Conservation (phyloP, 2,888 invertebrate genomes). For the Amaurobius ferox region DNA sequence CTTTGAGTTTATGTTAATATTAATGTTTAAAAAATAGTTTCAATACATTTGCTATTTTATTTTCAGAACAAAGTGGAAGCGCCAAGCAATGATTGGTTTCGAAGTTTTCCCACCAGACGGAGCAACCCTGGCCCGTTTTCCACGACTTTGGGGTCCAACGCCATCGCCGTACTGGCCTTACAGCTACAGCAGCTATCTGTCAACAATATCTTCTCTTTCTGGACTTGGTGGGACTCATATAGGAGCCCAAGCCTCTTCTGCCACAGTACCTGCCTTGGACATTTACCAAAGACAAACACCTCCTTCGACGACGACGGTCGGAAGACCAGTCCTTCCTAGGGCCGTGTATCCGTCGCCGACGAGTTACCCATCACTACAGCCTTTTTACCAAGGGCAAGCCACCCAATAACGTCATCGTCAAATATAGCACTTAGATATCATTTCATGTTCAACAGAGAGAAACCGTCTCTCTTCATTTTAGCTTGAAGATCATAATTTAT, state of each 20-base stretch:
- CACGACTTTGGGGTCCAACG: slow-evolving; percentile 57
- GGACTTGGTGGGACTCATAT: slow-evolving; percentile 44
- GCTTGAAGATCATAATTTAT: too few species aligned
- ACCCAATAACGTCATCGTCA: slow-evolving; percentile 39
- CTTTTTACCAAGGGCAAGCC: slow-evolving; percentile 62
- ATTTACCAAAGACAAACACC: slow-evolving; percentile 64
- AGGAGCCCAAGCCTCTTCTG: slow-evolving; percentile 27
- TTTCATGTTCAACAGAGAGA: too few species aligned
- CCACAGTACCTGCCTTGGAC: slow-evolving; percentile 39
- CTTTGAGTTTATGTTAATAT: too few species aligned
- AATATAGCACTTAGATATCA: too few species aligned
- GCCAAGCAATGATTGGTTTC: slow-evolving; percentile 97
- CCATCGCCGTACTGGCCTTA: slow-evolving; percentile 67
- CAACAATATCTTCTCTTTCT: slow-evolving; percentile 69
- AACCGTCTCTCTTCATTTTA: too few species aligned
- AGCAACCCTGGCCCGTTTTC: slow-evolving; percentile 46
- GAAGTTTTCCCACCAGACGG: slow-evolving; percentile 98
- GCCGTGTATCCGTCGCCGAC: slow-evolving; percentile 62
- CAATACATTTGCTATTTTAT: neutral
- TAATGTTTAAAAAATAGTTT: too few species aligned
- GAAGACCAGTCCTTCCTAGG: slow-evolving; percentile 60
- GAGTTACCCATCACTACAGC: slow-evolving; percentile 54
- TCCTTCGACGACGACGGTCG: slow-evolving; percentile 20
- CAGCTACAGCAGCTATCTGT: slow-evolving; percentile 72
- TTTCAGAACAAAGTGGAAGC: slow-evolving; percentile 97